Conservation (phyloP, 2,113 vertebrate species). For the Tetrao urogallus region DNA sequence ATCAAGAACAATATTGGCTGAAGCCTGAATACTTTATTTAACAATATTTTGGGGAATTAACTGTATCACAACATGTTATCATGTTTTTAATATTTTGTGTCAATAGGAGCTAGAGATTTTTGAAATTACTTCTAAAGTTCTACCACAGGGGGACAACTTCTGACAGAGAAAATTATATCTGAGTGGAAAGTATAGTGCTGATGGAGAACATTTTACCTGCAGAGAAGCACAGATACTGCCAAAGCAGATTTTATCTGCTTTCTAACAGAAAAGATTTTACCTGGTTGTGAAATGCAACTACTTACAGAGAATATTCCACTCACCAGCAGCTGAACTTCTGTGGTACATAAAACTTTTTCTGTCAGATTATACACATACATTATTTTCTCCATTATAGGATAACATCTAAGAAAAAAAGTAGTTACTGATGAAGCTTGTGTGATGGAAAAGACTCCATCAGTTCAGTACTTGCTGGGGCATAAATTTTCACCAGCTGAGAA, state of each 20-base stretch:
- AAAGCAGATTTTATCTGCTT: constrained; percentile 45
- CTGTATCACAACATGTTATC: not conserved
- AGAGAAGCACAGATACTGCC: constrained; percentile 7
- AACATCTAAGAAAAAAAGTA: constrained; percentile 1
- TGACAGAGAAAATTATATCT: constrained; percentile 7
- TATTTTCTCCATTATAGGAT: not conserved
- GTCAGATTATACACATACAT: not conserved
- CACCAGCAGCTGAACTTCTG: not conserved
- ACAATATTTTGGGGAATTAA: not conserved
- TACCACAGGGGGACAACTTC: constrained; percentile 26
- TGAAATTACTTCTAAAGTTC: constrained; percentile 36
- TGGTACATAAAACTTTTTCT: constrained; percentile 34
- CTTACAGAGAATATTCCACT: constrained; percentile 37
- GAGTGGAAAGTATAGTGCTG: constrained; percentile 23
- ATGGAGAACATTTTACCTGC: constrained; percentile 39
- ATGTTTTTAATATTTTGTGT: not conserved
- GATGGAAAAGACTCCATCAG: not conserved
- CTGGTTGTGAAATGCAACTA: constrained; percentile 32
- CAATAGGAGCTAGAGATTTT: not conserved
- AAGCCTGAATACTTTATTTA: not conserved
- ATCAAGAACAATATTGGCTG: not conserved
- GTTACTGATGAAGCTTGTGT: not conserved
- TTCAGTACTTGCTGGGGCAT: not conserved
- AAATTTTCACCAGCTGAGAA: not conserved
- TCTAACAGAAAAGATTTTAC: constrained; percentile 40